These are phyloP conservation scores for Palythoa caribaeorum DNA, from an alignment of 92 coral and sea anemone genomes.

Conservation along the genomic window DNA sequence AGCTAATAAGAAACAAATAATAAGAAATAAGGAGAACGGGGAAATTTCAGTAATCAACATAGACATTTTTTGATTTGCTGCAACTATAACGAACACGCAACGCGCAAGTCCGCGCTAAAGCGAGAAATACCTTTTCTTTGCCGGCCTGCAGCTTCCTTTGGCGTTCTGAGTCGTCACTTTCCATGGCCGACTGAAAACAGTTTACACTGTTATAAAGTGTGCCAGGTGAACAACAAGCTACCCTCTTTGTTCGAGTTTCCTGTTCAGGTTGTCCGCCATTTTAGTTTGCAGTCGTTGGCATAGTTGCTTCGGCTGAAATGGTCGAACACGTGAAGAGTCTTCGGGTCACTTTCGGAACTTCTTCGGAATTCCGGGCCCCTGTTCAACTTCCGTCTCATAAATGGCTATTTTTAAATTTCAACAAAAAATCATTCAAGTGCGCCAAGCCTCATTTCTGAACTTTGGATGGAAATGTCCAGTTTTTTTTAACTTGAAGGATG, in stretches of 20 bases:
- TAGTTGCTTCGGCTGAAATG: conserved; percentile 37
- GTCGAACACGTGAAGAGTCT: conserved; percentile 16
- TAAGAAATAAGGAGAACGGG: not conserved
- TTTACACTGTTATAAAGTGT: not conserved
- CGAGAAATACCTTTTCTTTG: conserved; percentile 82
- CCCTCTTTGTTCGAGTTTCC: not conserved
- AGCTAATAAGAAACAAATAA: conserved; percentile 55
- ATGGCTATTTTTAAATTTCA: too few relatives aligned
- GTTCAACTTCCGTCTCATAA: too few relatives aligned
- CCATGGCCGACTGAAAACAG: conserved; percentile 67
- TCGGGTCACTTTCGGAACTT: conserved; percentile 34
- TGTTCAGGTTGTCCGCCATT: conserved; percentile 41
- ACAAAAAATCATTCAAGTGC: too few relatives aligned
- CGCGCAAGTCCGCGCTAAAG: conserved; percentile 70
- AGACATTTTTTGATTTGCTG: conserved; percentile 17
- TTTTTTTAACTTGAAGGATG: too few relatives aligned
- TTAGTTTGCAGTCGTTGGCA: conserved; percentile 50
- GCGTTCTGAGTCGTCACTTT: conserved; percentile 96
- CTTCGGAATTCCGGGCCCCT: not conserved
- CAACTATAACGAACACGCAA: conserved; percentile 74
- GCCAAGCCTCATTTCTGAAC: too few relatives aligned
- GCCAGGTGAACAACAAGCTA: conserved; percentile 12
- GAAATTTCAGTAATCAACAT: conserved; percentile 2
- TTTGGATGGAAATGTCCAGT: too few relatives aligned
- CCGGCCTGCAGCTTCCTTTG: conserved; percentile 97